These are phyloP conservation scores for Onychomys arenicola DNA, from an alignment of 2,797 vertebrate genomes.

Conservation along the genomic window DNA sequence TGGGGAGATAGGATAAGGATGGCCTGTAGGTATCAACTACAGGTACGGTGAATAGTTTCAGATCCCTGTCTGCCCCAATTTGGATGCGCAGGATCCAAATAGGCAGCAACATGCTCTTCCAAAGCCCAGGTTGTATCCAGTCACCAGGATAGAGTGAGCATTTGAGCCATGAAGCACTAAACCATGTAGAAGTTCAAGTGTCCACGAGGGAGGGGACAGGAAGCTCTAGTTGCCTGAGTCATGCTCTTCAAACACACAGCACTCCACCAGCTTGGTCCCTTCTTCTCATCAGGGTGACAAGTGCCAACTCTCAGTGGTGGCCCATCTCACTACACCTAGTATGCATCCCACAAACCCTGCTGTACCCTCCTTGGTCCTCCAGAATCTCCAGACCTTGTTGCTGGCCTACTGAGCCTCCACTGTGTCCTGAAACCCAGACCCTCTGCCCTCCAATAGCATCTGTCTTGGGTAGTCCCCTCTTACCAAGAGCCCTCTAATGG, in stretches of 20 bases:
- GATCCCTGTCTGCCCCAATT: too few species aligned
- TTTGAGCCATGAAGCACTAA: neutral
- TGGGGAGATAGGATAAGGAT: neutral
- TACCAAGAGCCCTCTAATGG: neutral
- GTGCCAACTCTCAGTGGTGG: neutral
- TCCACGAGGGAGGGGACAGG: neutral
- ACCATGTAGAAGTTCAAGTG: neutral
- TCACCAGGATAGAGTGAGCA: neutral
- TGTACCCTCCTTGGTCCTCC: neutral
- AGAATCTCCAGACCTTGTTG: neutral
- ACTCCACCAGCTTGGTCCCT: neutral
- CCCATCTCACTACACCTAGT: neutral
- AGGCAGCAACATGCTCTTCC: neutral
- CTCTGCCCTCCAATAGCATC: neutral
- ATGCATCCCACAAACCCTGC: too few species aligned
- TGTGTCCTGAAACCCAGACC: neutral
- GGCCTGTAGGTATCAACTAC: neutral
- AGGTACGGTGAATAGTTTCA: too few species aligned
- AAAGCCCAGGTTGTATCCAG: neutral
- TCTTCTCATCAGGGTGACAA: neutral
- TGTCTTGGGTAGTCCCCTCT: neutral
- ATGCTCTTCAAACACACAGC: neutral
- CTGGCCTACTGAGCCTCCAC: neutral
- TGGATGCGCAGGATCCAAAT: neutral
- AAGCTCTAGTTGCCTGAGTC: neutral